Evolutionary conservation across 2,113 vertebrate species (phyloP).

Genomic region (Prietella phreatophila): DNA sequence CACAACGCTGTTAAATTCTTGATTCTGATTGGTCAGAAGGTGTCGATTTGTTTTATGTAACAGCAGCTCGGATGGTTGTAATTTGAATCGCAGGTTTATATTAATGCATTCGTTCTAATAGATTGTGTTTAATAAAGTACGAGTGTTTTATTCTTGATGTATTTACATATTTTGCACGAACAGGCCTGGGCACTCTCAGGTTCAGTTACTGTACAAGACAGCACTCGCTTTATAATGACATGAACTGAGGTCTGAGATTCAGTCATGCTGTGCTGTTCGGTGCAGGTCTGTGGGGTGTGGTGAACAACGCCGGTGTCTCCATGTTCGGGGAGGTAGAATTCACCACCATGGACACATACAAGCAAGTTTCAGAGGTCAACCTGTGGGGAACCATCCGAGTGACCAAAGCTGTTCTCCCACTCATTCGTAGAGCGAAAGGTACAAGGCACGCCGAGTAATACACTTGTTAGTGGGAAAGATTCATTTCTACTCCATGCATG

Average conservation of each 20-base stretch:
- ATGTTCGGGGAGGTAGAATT: constrained; percentile 87
- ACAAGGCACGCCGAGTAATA: constrained; percentile 4
- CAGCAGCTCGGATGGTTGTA: too few relatives aligned
- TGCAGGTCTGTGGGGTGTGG: constrained; percentile 85
- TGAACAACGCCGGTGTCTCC: constrained; percentile 82
- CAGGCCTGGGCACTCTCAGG: background rate
- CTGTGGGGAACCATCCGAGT: constrained; percentile 84
- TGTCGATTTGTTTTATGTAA: too few relatives aligned
- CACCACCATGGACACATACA: constrained; percentile 79
- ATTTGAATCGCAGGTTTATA: too few relatives aligned
- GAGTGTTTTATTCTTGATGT: too few relatives aligned
- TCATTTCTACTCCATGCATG: background rate
- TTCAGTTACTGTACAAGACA: background rate
- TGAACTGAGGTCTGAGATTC: background rate
- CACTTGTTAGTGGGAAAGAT: background rate
- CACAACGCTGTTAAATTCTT: background rate
- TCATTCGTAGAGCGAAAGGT: constrained; percentile 83
- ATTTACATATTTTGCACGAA: background rate
- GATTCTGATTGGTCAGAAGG: background rate
- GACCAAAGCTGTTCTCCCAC: constrained; percentile 83
- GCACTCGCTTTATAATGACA: background rate
- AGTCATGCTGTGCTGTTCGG: background rate
- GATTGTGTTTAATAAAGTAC: too few relatives aligned
- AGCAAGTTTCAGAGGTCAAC: constrained; percentile 80
- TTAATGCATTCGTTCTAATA: too few relatives aligned